Evolutionary conservation across 1,140 invertebrate species (phyloP).

Genomic region (Neodiprion lecontei): DNA sequence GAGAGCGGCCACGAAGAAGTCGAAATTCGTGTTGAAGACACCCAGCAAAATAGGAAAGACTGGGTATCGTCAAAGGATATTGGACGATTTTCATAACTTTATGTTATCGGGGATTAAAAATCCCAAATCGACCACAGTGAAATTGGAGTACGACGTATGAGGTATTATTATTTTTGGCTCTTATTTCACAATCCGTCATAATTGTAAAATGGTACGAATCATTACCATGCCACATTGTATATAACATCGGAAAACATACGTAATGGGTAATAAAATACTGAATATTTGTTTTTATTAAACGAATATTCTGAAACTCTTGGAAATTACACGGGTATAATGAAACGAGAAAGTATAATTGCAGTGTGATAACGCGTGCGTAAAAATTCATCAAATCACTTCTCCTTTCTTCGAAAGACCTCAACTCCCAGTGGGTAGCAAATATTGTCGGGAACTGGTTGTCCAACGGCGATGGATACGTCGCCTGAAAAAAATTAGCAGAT

Average conservation of each 20-base stretch:
- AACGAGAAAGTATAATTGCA: too few relatives aligned
- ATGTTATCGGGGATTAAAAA: not conserved
- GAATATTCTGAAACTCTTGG: too few relatives aligned
- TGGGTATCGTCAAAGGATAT: not conserved
- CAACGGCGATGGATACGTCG: constrained; percentile 57
- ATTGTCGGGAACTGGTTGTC: constrained; percentile 52
- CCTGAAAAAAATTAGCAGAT: constrained; percentile 32
- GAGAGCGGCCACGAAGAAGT: not conserved
- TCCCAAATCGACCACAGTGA: too few relatives aligned
- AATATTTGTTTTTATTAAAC: too few relatives aligned
- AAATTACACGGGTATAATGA: too few relatives aligned
- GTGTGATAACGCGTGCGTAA: not conserved
- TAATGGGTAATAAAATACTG: too few relatives aligned
- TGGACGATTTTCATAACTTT: not conserved
- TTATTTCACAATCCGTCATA: too few relatives aligned
- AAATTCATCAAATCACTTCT: not conserved
- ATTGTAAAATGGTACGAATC: too few relatives aligned
- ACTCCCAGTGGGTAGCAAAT: constrained; percentile 58
- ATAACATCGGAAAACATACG: too few relatives aligned
- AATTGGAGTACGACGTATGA: too few relatives aligned
- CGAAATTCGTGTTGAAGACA: not conserved
- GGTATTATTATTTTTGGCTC: too few relatives aligned
- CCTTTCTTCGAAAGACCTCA: constrained; percentile 48
- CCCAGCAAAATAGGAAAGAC: not conserved
- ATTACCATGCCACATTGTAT: too few relatives aligned